Base-by-base conservation (phyloP, 2,113 vertebrate species). In the Gymnocephalus cernua region DNA sequence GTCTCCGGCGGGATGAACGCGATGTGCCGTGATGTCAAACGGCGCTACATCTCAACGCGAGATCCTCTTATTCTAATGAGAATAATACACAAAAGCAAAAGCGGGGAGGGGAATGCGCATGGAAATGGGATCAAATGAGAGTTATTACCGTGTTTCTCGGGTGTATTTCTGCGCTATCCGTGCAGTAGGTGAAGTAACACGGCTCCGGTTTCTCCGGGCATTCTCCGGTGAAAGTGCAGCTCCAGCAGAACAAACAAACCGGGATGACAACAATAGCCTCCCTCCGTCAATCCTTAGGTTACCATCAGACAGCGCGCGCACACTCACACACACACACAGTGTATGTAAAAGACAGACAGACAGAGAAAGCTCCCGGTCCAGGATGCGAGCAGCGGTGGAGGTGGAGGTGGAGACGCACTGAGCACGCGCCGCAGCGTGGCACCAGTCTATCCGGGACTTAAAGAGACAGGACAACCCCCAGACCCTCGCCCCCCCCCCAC, bases 401-500 rank as follows among this genome's bases (percentile, higher is more conserved):
- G 56, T 59, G 8, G 61, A 35, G 41, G 64, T 3, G 47, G 59
- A n/a, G 21, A 47, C 65, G 41, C 32, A 82, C 83, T 76, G 85
- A 91, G 82, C 85, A 86, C 47, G 88, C 88, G 84, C 89, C 50
- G 89, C 85, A 53, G 76, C 86, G 84, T 88, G 88, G 80, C 83
- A 82, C 15, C 63, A 62, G 56, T 51, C 35, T 32, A 51, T 6
- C 61, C 79, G 70, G 50, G 70, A 62, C 86, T 91, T 91, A 91
- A 89, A 89, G 85, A 70, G 11, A 78, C 86, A 90, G 84, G 62
- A 41, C 38, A 38, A 38, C 38, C 38, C 38, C 9, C 9, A 10
- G n/a, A n/a, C n/a, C n/a, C n/a, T n/a, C n/a, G n/a, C n/a, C n/a
- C n/a, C n/a, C n/a, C 38, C 38, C 38, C 9, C 9, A 10, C 79